phyloP scores from a whole-genome alignment of 2,113 vertebrate species.

The Naja naja region DNA sequence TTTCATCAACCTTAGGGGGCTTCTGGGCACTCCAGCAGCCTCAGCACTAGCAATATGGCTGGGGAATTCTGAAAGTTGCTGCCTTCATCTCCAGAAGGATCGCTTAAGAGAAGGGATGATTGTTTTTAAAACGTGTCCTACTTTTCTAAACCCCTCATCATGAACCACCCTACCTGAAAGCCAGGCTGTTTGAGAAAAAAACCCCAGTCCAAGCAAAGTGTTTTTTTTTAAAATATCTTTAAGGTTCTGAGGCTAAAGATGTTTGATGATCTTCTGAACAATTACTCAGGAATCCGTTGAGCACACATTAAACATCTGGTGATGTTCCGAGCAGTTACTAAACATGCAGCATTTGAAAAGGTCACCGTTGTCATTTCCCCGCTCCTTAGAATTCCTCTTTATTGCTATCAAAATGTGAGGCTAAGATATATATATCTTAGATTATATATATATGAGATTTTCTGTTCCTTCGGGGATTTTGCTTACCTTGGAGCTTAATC shows the following conservation, averaged over 20 bases:
- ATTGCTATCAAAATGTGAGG: constrained; percentile 1
- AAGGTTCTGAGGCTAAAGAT: background rate
- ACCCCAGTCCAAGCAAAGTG: background rate
- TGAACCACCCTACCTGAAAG: background rate
- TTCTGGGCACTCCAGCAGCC: background rate
- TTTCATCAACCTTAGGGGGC: background rate
- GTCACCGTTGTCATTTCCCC: background rate
- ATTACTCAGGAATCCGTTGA: background rate
- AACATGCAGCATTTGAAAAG: background rate
- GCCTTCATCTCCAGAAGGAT: background rate
- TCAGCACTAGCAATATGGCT: background rate
- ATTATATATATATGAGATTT: background rate
- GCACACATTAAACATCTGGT: background rate
- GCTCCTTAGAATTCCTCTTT: background rate
- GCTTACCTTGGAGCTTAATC: constrained; percentile 11
- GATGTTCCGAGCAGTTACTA: background rate
- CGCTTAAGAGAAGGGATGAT: background rate
- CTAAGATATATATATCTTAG: background rate
- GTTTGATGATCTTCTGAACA: background rate
- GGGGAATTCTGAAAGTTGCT: background rate
- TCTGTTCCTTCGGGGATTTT: background rate
- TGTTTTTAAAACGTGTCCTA: background rate
- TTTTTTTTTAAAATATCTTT: background rate
- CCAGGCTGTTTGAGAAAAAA: background rate
- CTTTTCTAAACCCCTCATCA: background rate